Percentiles rank a stretch among this genome's conserved stretches.
Conservation (phyloP, 2,888 invertebrate species). For the Cerastis rubricosa region DNA sequence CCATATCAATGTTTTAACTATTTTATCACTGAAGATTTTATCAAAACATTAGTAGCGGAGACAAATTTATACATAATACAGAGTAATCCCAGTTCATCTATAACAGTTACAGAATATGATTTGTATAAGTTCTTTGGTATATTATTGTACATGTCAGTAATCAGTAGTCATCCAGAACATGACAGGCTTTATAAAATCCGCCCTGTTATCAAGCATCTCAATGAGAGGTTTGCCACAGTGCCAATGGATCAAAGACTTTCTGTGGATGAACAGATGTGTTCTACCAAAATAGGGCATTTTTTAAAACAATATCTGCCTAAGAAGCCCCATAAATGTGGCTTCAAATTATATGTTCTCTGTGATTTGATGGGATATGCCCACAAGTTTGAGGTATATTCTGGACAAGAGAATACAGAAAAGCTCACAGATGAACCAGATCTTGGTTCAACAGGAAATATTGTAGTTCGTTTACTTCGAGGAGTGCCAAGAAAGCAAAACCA, state of each 20-base stretch:
- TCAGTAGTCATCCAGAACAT: too few species aligned
- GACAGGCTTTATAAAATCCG: slow-evolving; percentile 70
- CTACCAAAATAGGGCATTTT: slow-evolving; percentile 61
- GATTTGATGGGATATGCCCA: slow-evolving; percentile 60
- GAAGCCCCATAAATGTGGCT: slow-evolving; percentile 66
- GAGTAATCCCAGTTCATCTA: too few species aligned
- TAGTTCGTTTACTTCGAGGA: slow-evolving; percentile 53
- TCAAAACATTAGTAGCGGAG: too few species aligned
- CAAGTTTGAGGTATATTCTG: slow-evolving; percentile 61
- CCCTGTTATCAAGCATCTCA: slow-evolving; percentile 68
- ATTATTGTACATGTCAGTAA: too few species aligned
- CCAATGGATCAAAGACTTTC: slow-evolving; percentile 70
- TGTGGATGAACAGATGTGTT: slow-evolving; percentile 66
- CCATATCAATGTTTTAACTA: too few species aligned
- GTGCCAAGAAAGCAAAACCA: slow-evolving; percentile 57
- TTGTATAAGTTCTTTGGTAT: too few species aligned
- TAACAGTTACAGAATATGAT: too few species aligned
- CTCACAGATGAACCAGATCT: slow-evolving; percentile 49
- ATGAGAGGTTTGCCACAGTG: slow-evolving; percentile 68
- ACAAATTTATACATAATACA: too few species aligned
- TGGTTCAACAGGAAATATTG: slow-evolving; percentile 50
- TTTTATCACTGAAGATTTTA: too few species aligned
- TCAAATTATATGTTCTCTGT: slow-evolving; percentile 62
- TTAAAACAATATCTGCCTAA: slow-evolving; percentile 62
- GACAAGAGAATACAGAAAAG: slow-evolving; percentile 71